Conservation (phyloP, 2,113 vertebrate species). For the Phrynocephalus versicolor region DNA sequence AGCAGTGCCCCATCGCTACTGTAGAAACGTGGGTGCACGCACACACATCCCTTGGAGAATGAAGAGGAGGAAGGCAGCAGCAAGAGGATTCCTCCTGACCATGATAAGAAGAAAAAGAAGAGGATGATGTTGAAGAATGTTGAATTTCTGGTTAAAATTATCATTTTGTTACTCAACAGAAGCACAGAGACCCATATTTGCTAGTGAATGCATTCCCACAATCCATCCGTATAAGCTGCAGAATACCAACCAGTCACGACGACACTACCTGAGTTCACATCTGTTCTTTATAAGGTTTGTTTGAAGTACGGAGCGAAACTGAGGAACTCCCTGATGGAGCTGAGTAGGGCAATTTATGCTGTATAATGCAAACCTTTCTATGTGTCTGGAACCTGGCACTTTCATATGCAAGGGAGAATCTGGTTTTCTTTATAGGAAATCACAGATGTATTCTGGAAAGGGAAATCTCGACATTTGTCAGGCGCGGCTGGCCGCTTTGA, state of each 20-base stretch:
- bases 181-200: background rate
- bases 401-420: slow-evolving; percentile 3
- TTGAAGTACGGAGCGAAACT: slow-evolving; percentile 30
- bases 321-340: slow-evolving; percentile 23
- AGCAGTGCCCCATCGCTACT: no score
- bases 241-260: background rate
- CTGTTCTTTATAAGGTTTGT: slow-evolving; percentile 38
- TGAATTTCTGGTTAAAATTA: no score
- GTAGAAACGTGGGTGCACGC: no score
- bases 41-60: no score
- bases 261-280: slow-evolving; percentile 41
- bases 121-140: no score
- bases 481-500: background rate
- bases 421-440: slow-evolving; percentile 33
- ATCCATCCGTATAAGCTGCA: background rate
- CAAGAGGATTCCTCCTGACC: no score
- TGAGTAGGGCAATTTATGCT: slow-evolving; percentile 24
- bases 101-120: no score
- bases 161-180: no score
- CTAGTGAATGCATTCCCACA: background rate
- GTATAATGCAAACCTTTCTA: slow-evolving; percentile 40
- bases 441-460: background rate
- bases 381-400: background rate
- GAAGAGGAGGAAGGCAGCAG: no score
- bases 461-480: background rate